Evolutionary conservation across 2,797 vertebrate genomes (phyloP).

Genomic region (Mallotus villosus): DNA sequence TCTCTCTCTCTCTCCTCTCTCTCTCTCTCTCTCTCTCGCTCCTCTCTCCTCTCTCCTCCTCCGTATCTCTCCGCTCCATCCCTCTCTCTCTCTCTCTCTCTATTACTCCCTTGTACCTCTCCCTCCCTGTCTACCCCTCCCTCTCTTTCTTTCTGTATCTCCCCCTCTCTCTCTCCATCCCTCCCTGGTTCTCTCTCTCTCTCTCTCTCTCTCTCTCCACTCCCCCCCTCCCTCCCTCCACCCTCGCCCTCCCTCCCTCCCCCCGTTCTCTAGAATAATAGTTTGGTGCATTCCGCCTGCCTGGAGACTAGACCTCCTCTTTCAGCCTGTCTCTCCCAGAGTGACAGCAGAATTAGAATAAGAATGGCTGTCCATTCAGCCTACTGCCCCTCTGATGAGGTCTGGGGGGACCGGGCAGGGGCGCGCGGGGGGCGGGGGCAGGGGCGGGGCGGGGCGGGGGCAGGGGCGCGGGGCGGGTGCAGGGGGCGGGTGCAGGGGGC

Average conservation of each 20-base stretch:
- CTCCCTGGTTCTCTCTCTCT: conserved; percentile 24
- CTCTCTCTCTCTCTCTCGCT: not conserved
- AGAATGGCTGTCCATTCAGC: conserved; percentile 68
- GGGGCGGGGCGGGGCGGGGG: too few species aligned
- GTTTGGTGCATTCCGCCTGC: conserved; percentile 80
- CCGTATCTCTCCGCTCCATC: not conserved
- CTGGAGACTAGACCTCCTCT: conserved; percentile 80
- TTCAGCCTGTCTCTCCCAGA: conserved; percentile 76
- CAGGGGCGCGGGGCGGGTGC: too few species aligned
- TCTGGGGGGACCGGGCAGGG: too few species aligned
- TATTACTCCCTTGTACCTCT: not conserved
- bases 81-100: too few species aligned
- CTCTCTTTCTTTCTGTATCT: not conserved
- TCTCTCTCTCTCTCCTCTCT: too few species aligned
- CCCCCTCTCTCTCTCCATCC: not conserved
- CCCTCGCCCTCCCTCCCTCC: conserved; percentile 45
- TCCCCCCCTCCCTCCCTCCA: conserved; percentile 60
- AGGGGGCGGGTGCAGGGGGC: too few species aligned
- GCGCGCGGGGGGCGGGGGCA: too few species aligned
- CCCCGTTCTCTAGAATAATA: conserved; percentile 65
- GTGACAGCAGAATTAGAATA: conserved; percentile 90
- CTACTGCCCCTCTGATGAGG: not conserved
- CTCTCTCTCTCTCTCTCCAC: conserved; percentile 21
- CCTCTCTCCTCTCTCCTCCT: not conserved
- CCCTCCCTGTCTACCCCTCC: conserved; percentile 3